Base-by-base conservation (phyloP, 2,797 vertebrate species). In the Psittacula derbiana region DNA sequence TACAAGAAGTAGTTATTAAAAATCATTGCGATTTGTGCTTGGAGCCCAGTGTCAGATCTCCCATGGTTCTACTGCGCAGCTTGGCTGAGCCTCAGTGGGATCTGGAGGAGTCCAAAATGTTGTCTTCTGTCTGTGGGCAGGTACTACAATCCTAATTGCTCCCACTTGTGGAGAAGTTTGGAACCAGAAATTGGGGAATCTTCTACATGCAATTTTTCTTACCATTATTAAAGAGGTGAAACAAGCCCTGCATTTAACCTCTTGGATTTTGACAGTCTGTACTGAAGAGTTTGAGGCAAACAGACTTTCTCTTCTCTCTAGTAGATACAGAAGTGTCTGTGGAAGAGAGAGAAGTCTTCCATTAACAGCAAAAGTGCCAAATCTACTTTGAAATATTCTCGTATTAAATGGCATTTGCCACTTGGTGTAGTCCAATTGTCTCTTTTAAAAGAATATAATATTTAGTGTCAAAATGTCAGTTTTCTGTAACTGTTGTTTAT, bases 11-110 rank as follows among this genome's bases (percentile, higher is more conserved):
- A 69, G 21, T 28, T 88, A 49, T 19, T 9, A 12, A 46, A 49
- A 46, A 20, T 57, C 8, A 5, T 78, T 83, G 25, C 3, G 41
- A 11, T 49, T 50, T 79, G 6, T 41, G 20, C 33, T 67, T 61
- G 69, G 11, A 41, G 13, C 8, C 15, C 0, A 0, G 30, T 55
- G 43, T 67, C 44, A 36, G 27, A 25, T 10, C 58, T 78, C 46
- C 16, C 0, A 0, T 30, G 38, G 43, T 41, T 1, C 8, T 19
- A 18, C 27, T 60, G 8, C 0, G 0, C 57, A 83, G 44, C 25
- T 41, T 78, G 69, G 20, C 31, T 70, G 43, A 86, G 50, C 64
- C 12, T 74, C 1, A 1, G 9, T n/a, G 44, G 10, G 18, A 7
- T 18, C 28, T 79, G 23, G 30, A 11, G 15, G 19, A 4, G 4